These are phyloP conservation scores for Glyphotaelius pellucidus DNA, from an alignment of 2,888 invertebrate species.

Conservation along the genomic window DNA sequence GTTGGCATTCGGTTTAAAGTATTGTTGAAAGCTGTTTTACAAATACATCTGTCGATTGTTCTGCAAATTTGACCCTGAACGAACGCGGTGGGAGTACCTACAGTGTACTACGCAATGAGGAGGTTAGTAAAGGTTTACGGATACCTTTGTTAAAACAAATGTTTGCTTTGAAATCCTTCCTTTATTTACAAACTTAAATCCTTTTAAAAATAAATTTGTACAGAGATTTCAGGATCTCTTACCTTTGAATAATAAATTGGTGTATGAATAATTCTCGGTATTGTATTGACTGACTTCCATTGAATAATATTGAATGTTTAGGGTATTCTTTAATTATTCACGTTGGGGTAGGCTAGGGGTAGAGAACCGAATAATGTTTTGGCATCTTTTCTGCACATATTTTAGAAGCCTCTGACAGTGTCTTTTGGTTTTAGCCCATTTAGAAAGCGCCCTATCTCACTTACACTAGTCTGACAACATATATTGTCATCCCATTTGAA, in stretches of 20 bases:
- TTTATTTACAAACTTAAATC: no score
- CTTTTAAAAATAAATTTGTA: no score
- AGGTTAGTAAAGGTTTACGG: neutral
- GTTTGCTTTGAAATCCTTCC: neutral
- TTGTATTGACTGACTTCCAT: neutral
- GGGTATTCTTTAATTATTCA: no score
- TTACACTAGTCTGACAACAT: no score
- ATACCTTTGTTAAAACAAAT: neutral
- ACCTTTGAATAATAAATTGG: neutral
- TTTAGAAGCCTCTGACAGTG: no score
- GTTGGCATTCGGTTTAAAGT: neutral
- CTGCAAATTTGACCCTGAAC: neutral
- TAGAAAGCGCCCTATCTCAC: no score
- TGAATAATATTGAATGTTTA: neutral
- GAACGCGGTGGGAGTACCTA: neutral
- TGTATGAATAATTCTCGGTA: neutral
- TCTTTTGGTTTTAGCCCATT: no score
- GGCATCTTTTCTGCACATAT: no score
- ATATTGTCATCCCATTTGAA: no score
- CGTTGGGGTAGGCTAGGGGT: no score
- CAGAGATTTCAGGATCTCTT: neutral
- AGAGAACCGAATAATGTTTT: no score
- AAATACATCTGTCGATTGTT: no score
- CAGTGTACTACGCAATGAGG: neutral
- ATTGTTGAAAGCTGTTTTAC: neutral